Percentiles rank a stretch among this genome's conserved stretches.
Evolutionary conservation across 2,888 invertebrate genomes (phyloP).

Genomic region (Tryphoninae sp.): DNA sequence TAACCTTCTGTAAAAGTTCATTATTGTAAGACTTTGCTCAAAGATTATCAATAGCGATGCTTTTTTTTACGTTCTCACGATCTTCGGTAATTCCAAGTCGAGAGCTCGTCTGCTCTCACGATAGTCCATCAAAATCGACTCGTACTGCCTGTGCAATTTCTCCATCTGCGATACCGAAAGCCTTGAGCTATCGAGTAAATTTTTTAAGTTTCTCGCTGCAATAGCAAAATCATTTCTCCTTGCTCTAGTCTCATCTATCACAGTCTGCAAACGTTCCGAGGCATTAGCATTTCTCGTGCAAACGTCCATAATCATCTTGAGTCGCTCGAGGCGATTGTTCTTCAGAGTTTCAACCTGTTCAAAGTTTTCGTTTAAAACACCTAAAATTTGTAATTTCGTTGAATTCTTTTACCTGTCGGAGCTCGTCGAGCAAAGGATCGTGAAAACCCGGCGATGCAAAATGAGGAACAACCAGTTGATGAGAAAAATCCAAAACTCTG

Average conservation of each 20-base stretch:
- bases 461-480: constrained; percentile 61
- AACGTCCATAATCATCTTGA: constrained; percentile 65
- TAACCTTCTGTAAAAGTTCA: constrained; percentile 63
- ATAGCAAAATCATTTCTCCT: constrained; percentile 66
- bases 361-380: neutral
- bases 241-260: constrained; percentile 65
- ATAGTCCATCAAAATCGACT: constrained; percentile 67
- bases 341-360: constrained; percentile 62
- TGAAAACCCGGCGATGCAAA: constrained; percentile 38
- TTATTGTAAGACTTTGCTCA: neutral
- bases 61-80: constrained; percentile 63
- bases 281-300: constrained; percentile 63
- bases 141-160: constrained; percentile 69
- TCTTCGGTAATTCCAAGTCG: constrained; percentile 67
- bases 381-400: neutral
- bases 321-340: constrained; percentile 56
- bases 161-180: constrained; percentile 68
- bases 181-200: constrained; percentile 65
- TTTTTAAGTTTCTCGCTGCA: constrained; percentile 69
- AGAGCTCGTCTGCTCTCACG: constrained; percentile 67
- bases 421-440: constrained; percentile 38
- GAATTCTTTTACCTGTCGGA: constrained; percentile 64
- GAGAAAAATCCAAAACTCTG: constrained; percentile 65
- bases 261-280: constrained; percentile 62
- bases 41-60: neutral